Base-by-base conservation (phyloP, 1,140 invertebrate species). In the Apis florea region DNA sequence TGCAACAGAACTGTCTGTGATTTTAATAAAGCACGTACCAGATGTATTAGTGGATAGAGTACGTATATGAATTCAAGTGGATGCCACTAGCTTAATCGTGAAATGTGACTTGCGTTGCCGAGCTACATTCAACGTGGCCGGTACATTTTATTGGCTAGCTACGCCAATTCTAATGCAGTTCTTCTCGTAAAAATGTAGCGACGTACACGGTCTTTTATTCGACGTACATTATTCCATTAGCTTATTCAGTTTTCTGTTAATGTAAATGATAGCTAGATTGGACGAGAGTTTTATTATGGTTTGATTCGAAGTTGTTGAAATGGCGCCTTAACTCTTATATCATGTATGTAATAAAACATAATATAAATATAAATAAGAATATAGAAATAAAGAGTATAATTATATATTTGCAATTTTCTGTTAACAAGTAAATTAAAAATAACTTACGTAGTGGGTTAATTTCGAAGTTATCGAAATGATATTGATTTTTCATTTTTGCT, bases 1-100 rank as follows among this genome's bases (percentile, higher is more conserved):
- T 75, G 69, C 51, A 17, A 40, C 31, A 40, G 31, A 31, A 66
- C 66, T 54, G 79, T 82, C 79, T 75, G 79, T 76, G 79, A 76
- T 82, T 82, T 82, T 82, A 82, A 82, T 82, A 76, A 82, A 82
- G 66, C 64, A 59, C 51, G 59, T 49, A 69, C 64, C 56, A 40
- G 26, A 26, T 47, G 24, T 75, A 19, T 61, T 68, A 73, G 66
- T 68, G 49, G 15, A 66, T 59, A 10, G 6, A 12, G 13, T 47
- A 12, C 21, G 79, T 67, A n/a, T 61, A 49, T 63, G 72, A 67
- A 82, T 69, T 69, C 47, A 68, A 70, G 56, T 63, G 58, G 54
- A 53, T 26, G 59, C 31, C 71, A 49, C 54, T 21, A 61, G 73
- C 47, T 82, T 82, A 76, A 69, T 61, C 66, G 56, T n/a, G 5